A percentile compares a stretch with the other conserved stretches of the same genome.
phyloP scores from a whole-genome alignment of 2,888 invertebrate species.

The Dione juno region DNA sequence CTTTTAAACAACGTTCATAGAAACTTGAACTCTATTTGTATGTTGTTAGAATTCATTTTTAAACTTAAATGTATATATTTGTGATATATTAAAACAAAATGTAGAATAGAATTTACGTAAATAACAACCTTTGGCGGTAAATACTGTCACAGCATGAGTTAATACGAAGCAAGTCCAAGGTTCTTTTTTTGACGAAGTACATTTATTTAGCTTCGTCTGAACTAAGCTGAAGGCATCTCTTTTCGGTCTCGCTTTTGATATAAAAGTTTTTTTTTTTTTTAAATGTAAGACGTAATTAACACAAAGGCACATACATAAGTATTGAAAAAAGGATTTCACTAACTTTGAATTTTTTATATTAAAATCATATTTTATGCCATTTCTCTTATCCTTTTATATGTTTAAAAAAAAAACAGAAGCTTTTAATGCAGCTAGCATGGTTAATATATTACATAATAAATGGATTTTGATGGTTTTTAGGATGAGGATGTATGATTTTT shows the following conservation, averaged over 20 bases:
- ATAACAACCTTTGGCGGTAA: slow-evolving; percentile 12
- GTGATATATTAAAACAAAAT: neutral
- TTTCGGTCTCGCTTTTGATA: neutral
- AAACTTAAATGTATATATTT: neutral
- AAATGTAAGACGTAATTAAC: neutral
- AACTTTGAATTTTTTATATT: neutral
- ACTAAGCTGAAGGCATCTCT: neutral
- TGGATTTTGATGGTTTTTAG: too few relatives aligned
- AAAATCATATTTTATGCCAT: neutral
- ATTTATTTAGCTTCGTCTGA: neutral
- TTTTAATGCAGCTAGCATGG: too few relatives aligned
- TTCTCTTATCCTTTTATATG: neutral
- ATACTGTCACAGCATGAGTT: slow-evolving; percentile 14
- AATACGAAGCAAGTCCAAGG: slow-evolving; percentile 2
- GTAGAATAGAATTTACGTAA: slow-evolving; percentile 10
- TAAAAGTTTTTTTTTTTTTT: neutral
- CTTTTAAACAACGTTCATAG: neutral
- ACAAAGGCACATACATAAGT: neutral
- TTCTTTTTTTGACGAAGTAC: neutral
- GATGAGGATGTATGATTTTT: too few relatives aligned
- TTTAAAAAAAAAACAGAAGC: too few relatives aligned
- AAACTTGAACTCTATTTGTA: neutral
- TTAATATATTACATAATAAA: too few relatives aligned
- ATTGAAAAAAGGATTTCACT: neutral
- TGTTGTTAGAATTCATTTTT: slow-evolving; percentile 2